Base-by-base conservation (phyloP, 2,888 invertebrate species). In the Ochropacha duplaris region DNA sequence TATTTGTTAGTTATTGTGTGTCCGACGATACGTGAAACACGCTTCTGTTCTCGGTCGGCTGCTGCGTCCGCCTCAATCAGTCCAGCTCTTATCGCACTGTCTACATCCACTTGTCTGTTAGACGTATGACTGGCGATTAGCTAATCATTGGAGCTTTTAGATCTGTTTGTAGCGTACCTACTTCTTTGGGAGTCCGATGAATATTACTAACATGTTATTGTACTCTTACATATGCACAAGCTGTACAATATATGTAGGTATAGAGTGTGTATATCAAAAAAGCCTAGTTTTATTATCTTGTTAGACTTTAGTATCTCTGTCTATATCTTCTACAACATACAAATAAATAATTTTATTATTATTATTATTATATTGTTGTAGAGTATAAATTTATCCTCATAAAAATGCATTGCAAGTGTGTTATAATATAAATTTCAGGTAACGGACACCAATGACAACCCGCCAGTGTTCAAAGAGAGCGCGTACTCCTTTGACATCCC, bases 371-470 rank as follows among this genome's bases (percentile, higher is more conserved):
- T n/a, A n/a, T n/a, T 4, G 2, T 24, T 31, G 31, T 31, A 12
- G 31, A 3, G 4, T 6, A 36, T 36, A 36, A 36, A 36, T n/a
- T n/a, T 36, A 36, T 36, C 36, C n/a, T 36, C n/a, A 36, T n/a
- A n/a, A n/a, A 36, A 36, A 36, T 12, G 0, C n/a, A 26, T 16
- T 28, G n/a, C 22, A 28, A 9, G 31, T 4, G 28, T 28, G 11
- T 4, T 34, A 44, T 34, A 50, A 14, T 52, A n/a, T 58, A 12
- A 24, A 64, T 93, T 93, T 31, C 94, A 98, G 96, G 97, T 99
- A 65, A 96, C 96, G 22, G 99, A 99, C 84, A 97, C 97, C 57
- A 99, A 99, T 87, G 99, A 99, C 94, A 99, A 99, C 85, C 96
- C 97, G 16, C 99, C 99, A 14, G 94, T 95, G 64, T 99, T 98